These are phyloP conservation scores for Lasioglossum vierecki DNA, from an alignment of 2,888 invertebrate genomes.

Conservation along the genomic window DNA sequence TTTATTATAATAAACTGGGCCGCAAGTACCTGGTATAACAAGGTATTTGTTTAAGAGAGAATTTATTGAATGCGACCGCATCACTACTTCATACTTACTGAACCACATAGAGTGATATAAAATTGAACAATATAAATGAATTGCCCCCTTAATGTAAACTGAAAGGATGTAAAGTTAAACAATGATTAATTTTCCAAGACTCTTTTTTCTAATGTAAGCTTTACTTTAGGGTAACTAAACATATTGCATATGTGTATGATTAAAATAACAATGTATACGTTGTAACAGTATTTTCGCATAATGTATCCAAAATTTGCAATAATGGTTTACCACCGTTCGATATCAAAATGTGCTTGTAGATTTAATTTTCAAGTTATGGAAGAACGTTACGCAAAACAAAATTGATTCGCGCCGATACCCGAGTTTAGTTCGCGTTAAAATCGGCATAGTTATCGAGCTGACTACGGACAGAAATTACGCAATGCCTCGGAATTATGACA, in stretches of 20 bases:
- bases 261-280: too few relatives aligned
- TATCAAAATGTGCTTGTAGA: background rate
- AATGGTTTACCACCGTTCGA: background rate
- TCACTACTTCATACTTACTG: background rate
- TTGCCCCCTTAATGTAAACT: too few relatives aligned
- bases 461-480: background rate
- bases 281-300: background rate
- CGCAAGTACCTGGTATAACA: background rate
- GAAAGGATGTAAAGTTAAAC: too few relatives aligned
- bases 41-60: background rate
- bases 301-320: background rate
- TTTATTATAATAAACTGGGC: background rate
- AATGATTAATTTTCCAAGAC: too few relatives aligned
- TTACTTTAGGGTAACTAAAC: background rate
- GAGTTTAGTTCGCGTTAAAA: background rate
- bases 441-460: background rate
- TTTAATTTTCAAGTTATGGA: background rate
- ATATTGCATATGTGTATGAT: too few relatives aligned
- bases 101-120: too few relatives aligned
- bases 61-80: background rate
- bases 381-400: background rate
- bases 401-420: background rate
- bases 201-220: too few relatives aligned
- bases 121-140: too few relatives aligned
- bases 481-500: background rate